Percentiles rank a stretch among this genome's conserved stretches.
Conservation (phyloP, 1,140 invertebrate species). For the Drosophila bipectinata region DNA sequence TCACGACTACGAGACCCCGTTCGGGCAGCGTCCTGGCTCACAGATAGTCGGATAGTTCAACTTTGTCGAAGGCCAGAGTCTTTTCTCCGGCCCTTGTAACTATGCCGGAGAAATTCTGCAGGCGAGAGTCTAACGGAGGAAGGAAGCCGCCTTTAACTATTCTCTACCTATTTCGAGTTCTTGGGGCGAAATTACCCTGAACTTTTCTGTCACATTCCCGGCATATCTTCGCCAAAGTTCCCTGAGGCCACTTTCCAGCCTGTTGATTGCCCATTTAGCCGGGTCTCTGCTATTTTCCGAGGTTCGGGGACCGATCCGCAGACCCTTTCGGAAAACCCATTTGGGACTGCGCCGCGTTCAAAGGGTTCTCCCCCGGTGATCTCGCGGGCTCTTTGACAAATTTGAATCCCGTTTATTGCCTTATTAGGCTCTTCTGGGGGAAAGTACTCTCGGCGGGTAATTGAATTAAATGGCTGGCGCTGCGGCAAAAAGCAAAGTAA, state of each 20-base stretch:
- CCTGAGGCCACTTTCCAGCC: slow-evolving; percentile 50
- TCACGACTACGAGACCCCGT: slow-evolving; percentile 31
- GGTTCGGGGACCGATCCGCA: slow-evolving; percentile 17
- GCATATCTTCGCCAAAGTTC: slow-evolving; percentile 49
- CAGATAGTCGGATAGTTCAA: slow-evolving; percentile 37
- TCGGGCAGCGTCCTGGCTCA: slow-evolving; percentile 24
- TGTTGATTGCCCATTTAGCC: slow-evolving; percentile 75
- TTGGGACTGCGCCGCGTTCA: no score
- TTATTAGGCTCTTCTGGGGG: slow-evolving; percentile 30
- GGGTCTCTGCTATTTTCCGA: slow-evolving; percentile 4
- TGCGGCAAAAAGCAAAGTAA: slow-evolving; percentile 82
- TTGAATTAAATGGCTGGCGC: slow-evolving; percentile 78
- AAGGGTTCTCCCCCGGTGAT: slow-evolving; percentile 15
- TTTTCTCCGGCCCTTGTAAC: slow-evolving; percentile 21
- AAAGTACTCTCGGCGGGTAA: slow-evolving; percentile 73
- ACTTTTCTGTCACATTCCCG: slow-evolving; percentile 68
- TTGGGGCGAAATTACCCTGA: slow-evolving; percentile 55
- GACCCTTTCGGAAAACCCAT: slow-evolving; percentile 7
- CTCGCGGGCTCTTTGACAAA: slow-evolving; percentile 33
- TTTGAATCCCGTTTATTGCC: slow-evolving; percentile 31
- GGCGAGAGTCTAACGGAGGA: neutral
- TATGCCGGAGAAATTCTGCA: slow-evolving; percentile 67
- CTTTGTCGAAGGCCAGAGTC: slow-evolving; percentile 15
- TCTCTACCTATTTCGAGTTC: slow-evolving; percentile 38
- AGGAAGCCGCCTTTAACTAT: slow-evolving; percentile 29